Conservation (phyloP, 2,113 vertebrate genomes). For the Periophthalmodon schlosseri region DNA sequence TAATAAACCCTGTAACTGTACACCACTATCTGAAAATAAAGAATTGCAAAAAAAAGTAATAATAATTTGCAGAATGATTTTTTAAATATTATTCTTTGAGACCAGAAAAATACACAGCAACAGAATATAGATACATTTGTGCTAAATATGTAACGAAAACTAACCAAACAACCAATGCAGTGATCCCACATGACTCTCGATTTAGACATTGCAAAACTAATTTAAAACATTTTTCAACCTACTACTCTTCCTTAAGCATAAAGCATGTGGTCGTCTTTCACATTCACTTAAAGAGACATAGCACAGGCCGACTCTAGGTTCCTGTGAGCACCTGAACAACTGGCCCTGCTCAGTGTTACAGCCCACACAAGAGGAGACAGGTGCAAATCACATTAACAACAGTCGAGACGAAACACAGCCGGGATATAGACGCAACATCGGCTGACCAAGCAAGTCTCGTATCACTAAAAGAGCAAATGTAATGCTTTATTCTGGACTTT, state of each 20-base stretch:
- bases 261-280: neutral
- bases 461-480: neutral
- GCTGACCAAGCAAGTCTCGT: constrained; percentile 46
- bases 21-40: too few relatives aligned
- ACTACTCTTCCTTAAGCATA: neutral
- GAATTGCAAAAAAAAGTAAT: too few relatives aligned
- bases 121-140: neutral
- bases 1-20: too few relatives aligned
- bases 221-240: neutral
- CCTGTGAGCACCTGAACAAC: constrained; percentile 63
- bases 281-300: neutral
- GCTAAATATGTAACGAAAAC: neutral
- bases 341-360: constrained; percentile 67
- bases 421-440: constrained; percentile 57
- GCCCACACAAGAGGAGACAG: constrained; percentile 73
- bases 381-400: constrained; percentile 75
- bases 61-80: too few relatives aligned
- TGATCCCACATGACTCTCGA: neutral
- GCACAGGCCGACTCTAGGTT: constrained; percentile 8
- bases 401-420: constrained; percentile 61
- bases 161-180: neutral
- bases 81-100: too few relatives aligned
- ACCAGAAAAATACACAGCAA: too few relatives aligned
- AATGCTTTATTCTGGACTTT: too few relatives aligned
- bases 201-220: neutral